phyloP scores from a whole-genome alignment of 2,797 vertebrate species.

The Cygnus olor region DNA sequence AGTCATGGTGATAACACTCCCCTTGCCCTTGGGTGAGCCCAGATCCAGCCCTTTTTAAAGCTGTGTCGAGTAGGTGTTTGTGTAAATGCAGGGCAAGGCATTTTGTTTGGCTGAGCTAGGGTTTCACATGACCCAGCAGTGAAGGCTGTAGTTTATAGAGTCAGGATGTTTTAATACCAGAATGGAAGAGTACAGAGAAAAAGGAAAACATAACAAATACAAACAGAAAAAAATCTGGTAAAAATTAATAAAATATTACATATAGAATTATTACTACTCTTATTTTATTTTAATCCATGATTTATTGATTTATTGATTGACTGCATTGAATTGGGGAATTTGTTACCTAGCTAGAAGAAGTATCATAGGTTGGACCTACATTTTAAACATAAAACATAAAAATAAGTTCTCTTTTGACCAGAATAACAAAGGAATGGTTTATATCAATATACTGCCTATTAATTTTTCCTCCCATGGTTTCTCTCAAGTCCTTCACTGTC shows the following conservation, averaged over 20 bases:
- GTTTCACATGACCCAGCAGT: not conserved
- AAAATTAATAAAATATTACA: not conserved
- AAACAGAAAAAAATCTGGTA: not conserved
- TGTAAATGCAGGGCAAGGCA: not conserved
- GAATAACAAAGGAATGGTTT: not conserved
- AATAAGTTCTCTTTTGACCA: not conserved
- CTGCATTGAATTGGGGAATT: not conserved
- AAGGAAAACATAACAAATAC: not conserved
- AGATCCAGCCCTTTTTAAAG: not conserved
- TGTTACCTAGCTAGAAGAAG: not conserved
- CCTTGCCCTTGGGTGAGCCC: not conserved
- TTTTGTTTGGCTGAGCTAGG: not conserved
- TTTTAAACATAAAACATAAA: not conserved
- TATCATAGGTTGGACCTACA: not conserved
- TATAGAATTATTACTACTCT: not conserved
- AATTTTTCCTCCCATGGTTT: not conserved
- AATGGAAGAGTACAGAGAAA: not conserved
- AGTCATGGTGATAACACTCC: not conserved
- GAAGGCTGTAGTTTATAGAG: not conserved
- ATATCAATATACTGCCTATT: not conserved
- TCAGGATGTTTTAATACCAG: not conserved
- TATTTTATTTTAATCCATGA: not conserved
- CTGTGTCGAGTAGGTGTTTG: accelerated
- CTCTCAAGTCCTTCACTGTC: not conserved
- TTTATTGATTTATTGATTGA: not conserved